Base-by-base conservation (phyloP, 2,113 vertebrate species). In the Apeltes quadracus region DNA sequence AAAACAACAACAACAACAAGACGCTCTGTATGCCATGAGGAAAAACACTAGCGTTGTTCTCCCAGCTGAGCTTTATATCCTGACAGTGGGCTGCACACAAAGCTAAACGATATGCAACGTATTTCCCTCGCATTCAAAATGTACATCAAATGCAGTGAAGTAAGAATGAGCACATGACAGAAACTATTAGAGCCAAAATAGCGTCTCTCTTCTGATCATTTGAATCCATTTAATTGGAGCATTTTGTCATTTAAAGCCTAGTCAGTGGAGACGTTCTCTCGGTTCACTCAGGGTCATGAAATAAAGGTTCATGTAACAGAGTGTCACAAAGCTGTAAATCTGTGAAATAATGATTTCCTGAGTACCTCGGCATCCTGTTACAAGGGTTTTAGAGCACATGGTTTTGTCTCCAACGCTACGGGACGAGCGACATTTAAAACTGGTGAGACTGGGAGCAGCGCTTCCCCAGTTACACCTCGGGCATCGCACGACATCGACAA, bases 71-170 rank as follows among this genome's bases (percentile, higher is more conserved):
- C 78, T 54, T 63, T 27, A 43, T 10, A 63, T 68, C 54, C 38
- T 14, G 25, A 83, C 82, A 81, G 77, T 73, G 75, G 62, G 76
- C 66, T 69, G 78, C 75, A 70, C 72, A 78, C 66, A 29, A 79
- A 85, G 76, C 72, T 48, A 75, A 63, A 63, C 6, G 5, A 66
- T 8, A 69, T 1, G 39, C 62, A 71, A 71, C 61, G 66, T 39
- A 7, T 54, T 53, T 54, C 7, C 36, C 22, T 61, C 1, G 62
- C 13, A 16, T 20, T 55, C 65, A 36, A 15, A 51, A 54, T 46
- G 76, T 27, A 50, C 1, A 23, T 34, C 62, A 18, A 29, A 72
- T 38, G 74, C 73, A 39, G 46, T 23, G 34, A 61, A 22, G 53
- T 29, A 53, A 32, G 29, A 51, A 36, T 23, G 1, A 41, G 51